Base-by-base conservation (phyloP, 2,797 vertebrate species). In the Sphenopsis melanotis region DNA sequence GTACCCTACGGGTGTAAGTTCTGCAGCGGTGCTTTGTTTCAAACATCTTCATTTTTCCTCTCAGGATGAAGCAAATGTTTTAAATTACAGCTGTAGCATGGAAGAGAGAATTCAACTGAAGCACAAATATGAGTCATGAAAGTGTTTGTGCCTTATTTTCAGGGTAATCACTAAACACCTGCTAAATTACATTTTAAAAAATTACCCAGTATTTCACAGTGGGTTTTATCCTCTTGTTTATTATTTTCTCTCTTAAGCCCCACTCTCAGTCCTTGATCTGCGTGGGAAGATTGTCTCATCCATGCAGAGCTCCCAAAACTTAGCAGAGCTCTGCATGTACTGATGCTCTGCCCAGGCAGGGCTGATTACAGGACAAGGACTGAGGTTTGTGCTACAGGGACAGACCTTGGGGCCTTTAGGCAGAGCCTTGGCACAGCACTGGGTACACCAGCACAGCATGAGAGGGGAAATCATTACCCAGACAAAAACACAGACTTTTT, bases 111-210 rank as follows among this genome's bases (percentile, higher is more conserved):
- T 94, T 92, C 82, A 79, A 74, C 83, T 91, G 82, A 96, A 96
- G 63, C 41, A 64, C 59, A 83, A 70, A 52, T 79, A 93, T 96
- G 94, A 95, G 92, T 95, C 90, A 96, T 91, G 83, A 90, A 93
- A 92, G 50, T 44, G 41, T 90, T 94, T 21, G 5, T 92, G 70
- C 52, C 50, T 93, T 90, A 76, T 96, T 94, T 95, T 88, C 84
- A 89, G 92, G n/a, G 61, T 96, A 87, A 92, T 95, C 94, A 89
- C 89, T 91, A 93, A 95, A 92, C 94, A 95, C 82, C 91, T 86
- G 83, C 79, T 96, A 92, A 94, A 95, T 86, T 95, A n/a, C 85
- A 78, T 94, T 94, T 81, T 0, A 27, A 91, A 94, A 95, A 94
- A 79, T 56, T 87, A 74, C 66, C 74, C 11, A 2, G 29, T 79